Evolutionary conservation across 2,888 invertebrate genomes (phyloP).

Genomic region (Dugesia japonica): DNA sequence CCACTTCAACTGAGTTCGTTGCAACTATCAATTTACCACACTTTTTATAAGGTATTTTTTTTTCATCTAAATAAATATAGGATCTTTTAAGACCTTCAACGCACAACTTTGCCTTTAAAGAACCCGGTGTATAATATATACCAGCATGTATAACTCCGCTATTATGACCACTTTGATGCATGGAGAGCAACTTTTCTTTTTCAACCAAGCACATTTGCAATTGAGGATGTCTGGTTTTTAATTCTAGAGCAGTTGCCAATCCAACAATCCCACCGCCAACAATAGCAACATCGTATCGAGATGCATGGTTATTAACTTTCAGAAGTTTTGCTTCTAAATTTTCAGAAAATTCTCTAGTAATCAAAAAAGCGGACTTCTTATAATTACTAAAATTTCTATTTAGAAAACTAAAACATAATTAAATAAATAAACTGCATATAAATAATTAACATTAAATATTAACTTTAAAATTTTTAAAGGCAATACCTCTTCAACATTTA

Average conservation of each 20-base stretch:
- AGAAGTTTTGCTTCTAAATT: no score
- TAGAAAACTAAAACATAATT: no score
- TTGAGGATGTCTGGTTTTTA: constrained; percentile 61
- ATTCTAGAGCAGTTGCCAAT: constrained; percentile 74
- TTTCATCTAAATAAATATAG: constrained; percentile 69
- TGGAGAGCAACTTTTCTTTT: constrained; percentile 63
- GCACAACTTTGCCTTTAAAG: constrained; percentile 81
- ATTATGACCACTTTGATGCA: constrained; percentile 64
- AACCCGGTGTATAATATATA: constrained; percentile 59
- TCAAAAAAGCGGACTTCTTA: no score
- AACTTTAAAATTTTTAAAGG: no score
- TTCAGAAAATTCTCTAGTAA: no score
- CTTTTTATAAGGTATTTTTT: constrained; percentile 74
- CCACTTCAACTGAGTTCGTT: constrained; percentile 58
- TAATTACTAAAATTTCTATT: no score
- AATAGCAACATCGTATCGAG: constrained; percentile 63
- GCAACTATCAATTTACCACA: constrained; percentile 88
- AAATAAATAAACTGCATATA: no score
- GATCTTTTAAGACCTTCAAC: constrained; percentile 57
- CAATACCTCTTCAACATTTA: no score
- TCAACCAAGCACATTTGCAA: constrained; percentile 73
- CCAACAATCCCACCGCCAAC: constrained; percentile 96
- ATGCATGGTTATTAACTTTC: no score
- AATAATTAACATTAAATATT: no score
- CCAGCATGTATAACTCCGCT: constrained; percentile 81